Evolutionary conservation across 2,888 invertebrate species (phyloP).

Genomic region (Tuberolachnus salignus): DNA sequence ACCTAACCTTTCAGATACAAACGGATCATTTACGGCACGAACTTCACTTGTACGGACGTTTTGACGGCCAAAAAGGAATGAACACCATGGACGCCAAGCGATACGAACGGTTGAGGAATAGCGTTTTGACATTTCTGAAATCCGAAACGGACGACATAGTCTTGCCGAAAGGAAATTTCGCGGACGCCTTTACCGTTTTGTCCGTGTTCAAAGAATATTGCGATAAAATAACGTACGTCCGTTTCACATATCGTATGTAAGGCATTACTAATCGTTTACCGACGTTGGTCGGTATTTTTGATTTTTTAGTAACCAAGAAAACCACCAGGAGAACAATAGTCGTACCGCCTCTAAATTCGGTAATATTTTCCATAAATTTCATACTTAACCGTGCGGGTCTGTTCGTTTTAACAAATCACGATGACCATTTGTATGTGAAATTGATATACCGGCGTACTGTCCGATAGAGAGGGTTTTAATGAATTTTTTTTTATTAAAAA

Average conservation of each 20-base stretch:
- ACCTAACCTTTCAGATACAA: background rate
- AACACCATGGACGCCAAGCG: background rate
- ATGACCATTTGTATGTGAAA: too few relatives aligned
- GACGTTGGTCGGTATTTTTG: background rate
- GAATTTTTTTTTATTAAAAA: too few relatives aligned
- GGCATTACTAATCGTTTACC: background rate
- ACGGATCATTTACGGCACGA: constrained; percentile 1
- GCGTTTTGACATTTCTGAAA: background rate
- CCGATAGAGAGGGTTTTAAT: too few relatives aligned
- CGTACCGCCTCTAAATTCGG: too few relatives aligned
- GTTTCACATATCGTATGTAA: background rate
- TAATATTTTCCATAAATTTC: too few relatives aligned
- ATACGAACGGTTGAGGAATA: background rate
- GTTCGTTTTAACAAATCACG: too few relatives aligned
- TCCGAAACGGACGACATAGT: background rate
- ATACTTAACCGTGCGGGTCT: too few relatives aligned
- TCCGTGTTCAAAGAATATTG: constrained; percentile 16
- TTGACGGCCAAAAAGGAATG: background rate
- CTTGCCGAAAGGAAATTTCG: background rate
- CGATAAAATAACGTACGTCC: background rate
- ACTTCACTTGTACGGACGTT: background rate
- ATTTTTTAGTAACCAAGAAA: background rate
- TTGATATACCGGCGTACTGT: too few relatives aligned
- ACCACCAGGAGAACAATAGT: background rate
- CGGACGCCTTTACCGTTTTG: background rate